A percentile compares a stretch with the other conserved stretches of the same genome.
phyloP scores from a whole-genome alignment of 2,113 vertebrate genomes.

The Speoplatyrhinus poulsoni region DNA sequence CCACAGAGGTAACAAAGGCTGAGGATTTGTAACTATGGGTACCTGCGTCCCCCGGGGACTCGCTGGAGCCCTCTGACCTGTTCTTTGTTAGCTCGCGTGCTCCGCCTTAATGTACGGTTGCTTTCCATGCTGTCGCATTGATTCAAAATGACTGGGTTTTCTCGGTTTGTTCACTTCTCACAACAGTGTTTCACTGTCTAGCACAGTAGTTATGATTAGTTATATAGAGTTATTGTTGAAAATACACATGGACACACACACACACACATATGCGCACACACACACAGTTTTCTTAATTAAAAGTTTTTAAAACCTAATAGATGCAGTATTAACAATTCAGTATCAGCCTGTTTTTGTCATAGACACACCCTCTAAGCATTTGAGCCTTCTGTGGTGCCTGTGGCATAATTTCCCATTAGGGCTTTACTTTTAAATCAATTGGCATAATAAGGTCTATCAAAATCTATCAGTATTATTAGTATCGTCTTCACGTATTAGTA shows the following conservation, averaged over 20 bases:
- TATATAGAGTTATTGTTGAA: background rate
- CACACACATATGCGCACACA: constrained; percentile 7
- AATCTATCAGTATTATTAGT: too few species aligned
- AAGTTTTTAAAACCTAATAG: too few species aligned
- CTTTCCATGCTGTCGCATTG: background rate
- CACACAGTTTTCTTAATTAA: background rate
- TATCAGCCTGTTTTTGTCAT: too few species aligned
- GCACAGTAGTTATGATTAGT: background rate
- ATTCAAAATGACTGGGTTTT: constrained; percentile 15
- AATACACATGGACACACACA: constrained; percentile 17
- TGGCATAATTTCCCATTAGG: too few species aligned
- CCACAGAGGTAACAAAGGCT: constrained; percentile 23
- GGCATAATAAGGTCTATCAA: too few species aligned
- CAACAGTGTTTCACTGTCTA: background rate
- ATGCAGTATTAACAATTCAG: too few species aligned
- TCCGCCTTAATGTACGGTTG: constrained; percentile 23
- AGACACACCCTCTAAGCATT: too few species aligned
- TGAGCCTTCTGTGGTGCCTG: too few species aligned
- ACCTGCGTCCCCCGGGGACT: constrained; percentile 66
- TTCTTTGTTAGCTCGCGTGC: constrained; percentile 52
- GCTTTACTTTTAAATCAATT: too few species aligned
- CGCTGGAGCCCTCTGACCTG: constrained; percentile 62
- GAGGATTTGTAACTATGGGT: constrained; percentile 67
- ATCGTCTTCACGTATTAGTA: too few species aligned
- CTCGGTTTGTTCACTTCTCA: background rate